Conservation (phyloP, 2,888 invertebrate species). For the Endotricha flammealis region DNA sequence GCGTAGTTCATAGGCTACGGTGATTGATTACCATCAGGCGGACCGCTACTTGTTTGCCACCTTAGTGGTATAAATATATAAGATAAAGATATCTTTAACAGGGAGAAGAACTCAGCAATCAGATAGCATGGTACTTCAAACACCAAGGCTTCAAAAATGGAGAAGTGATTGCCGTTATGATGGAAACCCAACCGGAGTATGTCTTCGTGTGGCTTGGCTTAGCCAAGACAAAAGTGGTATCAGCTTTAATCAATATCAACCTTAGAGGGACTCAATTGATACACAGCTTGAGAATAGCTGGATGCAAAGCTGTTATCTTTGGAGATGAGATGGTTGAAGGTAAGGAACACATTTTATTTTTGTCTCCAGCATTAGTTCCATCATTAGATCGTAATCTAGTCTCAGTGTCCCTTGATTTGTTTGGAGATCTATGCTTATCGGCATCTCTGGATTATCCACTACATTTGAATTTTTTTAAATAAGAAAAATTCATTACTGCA, state of each 20-base stretch:
- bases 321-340: slow-evolving; percentile 83
- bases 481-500: too few relatives aligned
- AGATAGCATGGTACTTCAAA: slow-evolving; percentile 87
- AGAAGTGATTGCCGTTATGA: slow-evolving; percentile 91
- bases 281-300: slow-evolving; percentile 93
- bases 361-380: too few relatives aligned
- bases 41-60: too few relatives aligned
- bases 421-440: too few relatives aligned
- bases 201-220: slow-evolving; percentile 96
- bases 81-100: too few relatives aligned
- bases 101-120: slow-evolving; percentile 93
- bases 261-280: slow-evolving; percentile 88
- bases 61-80: too few relatives aligned
- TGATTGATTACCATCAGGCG: too few relatives aligned
- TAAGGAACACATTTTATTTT: slow-evolving; percentile 50
- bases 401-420: too few relatives aligned
- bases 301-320: slow-evolving; percentile 92
- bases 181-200: slow-evolving; percentile 95
- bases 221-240: slow-evolving; percentile 89
- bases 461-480: too few relatives aligned
- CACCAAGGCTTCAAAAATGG: slow-evolving; percentile 91
- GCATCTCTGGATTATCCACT: too few relatives aligned
- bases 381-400: too few relatives aligned
- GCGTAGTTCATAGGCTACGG: too few relatives aligned
- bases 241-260: slow-evolving; percentile 96